These are phyloP conservation scores for Lutjanus campechanus DNA, from an alignment of 2,797 vertebrate genomes.

Conservation along the genomic window DNA sequence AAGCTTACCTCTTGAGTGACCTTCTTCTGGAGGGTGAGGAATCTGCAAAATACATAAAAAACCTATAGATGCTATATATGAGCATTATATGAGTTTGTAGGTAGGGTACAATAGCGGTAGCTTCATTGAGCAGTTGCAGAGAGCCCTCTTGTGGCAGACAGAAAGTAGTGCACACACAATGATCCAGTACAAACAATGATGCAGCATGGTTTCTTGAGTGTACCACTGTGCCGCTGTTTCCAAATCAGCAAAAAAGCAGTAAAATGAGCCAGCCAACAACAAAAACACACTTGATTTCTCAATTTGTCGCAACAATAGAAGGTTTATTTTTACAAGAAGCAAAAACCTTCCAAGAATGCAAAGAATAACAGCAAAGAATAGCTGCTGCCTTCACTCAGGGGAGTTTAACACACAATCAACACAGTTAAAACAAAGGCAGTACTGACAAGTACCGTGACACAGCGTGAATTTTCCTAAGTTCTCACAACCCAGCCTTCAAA, in stretches of 20 bases:
- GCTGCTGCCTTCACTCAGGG: conserved; percentile 27
- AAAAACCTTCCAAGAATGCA: conserved; percentile 40
- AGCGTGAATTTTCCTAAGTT: conserved; percentile 42
- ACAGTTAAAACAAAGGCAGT: conserved; percentile 50
- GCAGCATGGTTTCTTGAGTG: conserved; percentile 5
- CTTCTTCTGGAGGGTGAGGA: conserved; percentile 16
- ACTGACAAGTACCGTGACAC: conserved; percentile 35
- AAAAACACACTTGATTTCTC: conserved; percentile 36
- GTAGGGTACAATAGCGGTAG: neutral
- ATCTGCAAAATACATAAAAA: conserved; percentile 50
- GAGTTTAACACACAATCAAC: conserved; percentile 33
- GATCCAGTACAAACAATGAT: conserved; percentile 27
- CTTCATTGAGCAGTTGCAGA: conserved; percentile 7
- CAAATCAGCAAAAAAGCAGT: conserved; percentile 20
- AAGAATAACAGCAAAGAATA: conserved; percentile 67
- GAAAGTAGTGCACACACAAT: neutral
- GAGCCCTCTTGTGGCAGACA: conserved; percentile 52
- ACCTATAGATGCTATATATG: neutral
- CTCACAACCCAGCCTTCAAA: conserved; percentile 40
- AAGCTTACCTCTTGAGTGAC: conserved; percentile 54
- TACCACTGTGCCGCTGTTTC: conserved; percentile 29
- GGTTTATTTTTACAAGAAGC: conserved; percentile 48
- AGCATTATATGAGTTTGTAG: neutral
- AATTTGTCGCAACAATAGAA: conserved; percentile 29
- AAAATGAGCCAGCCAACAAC: conserved; percentile 33